These are phyloP conservation scores for Neosalanx taihuensis DNA, from an alignment of 2,797 vertebrate genomes.

Conservation along the genomic window DNA sequence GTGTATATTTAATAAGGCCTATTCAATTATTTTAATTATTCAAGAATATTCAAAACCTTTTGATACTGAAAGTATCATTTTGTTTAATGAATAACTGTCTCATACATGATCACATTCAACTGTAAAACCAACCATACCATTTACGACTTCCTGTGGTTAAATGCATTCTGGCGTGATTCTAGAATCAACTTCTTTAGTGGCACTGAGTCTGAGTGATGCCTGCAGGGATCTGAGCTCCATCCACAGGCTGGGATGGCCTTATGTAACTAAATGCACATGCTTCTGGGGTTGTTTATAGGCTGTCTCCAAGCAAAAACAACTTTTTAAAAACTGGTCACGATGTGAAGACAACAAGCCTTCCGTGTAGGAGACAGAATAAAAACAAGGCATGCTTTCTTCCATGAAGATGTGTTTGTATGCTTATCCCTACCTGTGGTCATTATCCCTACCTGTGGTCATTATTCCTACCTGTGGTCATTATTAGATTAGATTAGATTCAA, in stretches of 20 bases:
- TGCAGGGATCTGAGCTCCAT: slow-evolving; percentile 11
- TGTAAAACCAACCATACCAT: background rate
- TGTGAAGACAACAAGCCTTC: background rate
- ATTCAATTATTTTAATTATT: background rate
- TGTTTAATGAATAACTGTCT: too few relatives aligned
- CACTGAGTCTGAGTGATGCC: background rate
- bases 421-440: background rate
- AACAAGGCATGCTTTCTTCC: too few relatives aligned
- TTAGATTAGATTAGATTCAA: too few relatives aligned
- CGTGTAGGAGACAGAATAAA: too few relatives aligned
- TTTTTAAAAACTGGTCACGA: background rate
- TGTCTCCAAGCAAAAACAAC: background rate
- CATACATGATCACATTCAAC: background rate
- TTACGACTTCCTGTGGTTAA: background rate
- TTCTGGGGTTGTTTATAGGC: background rate
- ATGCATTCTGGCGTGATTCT: background rate
- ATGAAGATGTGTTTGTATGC: background rate
- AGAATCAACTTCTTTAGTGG: background rate
- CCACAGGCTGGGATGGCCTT: slow-evolving; percentile 21
- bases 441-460: too few relatives aligned
- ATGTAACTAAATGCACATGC: slow-evolving; percentile 11
- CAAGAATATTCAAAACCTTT: background rate
- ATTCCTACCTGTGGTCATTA: too few relatives aligned
- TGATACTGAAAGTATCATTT: too few relatives aligned
- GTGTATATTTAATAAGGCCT: background rate